A percentile compares a stretch with the other conserved stretches of the same genome.
phyloP scores from a whole-genome alignment of 2,888 invertebrate genomes.

The Lasioglossum zephyrum region DNA sequence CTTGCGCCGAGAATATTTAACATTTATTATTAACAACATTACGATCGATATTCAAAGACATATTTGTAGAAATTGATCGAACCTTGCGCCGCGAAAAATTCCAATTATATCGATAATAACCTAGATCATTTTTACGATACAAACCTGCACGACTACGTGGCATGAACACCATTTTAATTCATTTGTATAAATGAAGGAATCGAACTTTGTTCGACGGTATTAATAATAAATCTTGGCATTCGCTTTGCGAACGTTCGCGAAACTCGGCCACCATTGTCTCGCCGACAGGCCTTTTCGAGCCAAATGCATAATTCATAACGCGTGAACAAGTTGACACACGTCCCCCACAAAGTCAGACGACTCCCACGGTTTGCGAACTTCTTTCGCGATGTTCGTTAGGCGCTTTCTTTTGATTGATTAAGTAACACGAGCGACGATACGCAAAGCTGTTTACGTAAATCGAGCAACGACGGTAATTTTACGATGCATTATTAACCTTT shows the following conservation, averaged over 20 bases:
- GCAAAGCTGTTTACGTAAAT: background rate
- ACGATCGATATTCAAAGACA: no score
- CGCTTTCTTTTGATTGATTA: background rate
- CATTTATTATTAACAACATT: no score
- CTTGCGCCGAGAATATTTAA: no score
- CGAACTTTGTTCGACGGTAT: slow-evolving; percentile 72
- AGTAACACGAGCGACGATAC: background rate
- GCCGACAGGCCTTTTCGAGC: background rate
- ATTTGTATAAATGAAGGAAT: slow-evolving; percentile 52
- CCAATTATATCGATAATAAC: no score
- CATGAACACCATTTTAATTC: background rate
- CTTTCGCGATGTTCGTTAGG: background rate
- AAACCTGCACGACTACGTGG: no score
- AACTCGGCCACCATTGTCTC: background rate
- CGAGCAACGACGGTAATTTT: background rate
- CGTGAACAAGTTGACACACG: background rate
- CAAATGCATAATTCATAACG: slow-evolving; percentile 13
- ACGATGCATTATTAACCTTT: background rate
- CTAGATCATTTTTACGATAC: no score
- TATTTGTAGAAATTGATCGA: no score
- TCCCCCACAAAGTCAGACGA: background rate
- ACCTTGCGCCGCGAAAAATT: no score
- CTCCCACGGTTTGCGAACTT: background rate
- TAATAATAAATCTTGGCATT: background rate
- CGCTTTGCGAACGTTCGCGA: background rate